Conservation (phyloP, 2,888 invertebrate genomes). For the Tetanocera ferruginea region DNA sequence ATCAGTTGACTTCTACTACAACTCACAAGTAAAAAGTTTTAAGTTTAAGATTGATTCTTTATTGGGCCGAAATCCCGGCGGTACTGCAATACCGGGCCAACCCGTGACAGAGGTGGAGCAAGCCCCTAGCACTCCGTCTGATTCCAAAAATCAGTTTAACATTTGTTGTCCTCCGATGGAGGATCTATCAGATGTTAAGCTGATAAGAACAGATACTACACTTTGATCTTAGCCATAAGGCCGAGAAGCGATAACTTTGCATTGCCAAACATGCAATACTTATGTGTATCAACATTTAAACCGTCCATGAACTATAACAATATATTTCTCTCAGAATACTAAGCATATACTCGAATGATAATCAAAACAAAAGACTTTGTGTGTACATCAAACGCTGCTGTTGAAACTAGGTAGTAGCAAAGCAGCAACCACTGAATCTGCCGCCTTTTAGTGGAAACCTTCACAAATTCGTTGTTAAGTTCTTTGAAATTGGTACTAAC, state of each 20-base stretch:
- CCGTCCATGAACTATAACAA: background rate
- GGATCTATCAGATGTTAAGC: slow-evolving; percentile 78
- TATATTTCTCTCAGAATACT: background rate
- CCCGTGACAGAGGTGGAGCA: slow-evolving; percentile 78
- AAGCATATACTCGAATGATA: background rate
- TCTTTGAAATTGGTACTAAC: too few relatives aligned
- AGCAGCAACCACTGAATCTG: too few relatives aligned
- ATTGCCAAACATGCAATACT: background rate
- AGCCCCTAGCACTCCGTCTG: slow-evolving; percentile 74
- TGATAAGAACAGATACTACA: slow-evolving; percentile 79
- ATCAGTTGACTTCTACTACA: too few relatives aligned
- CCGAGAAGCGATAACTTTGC: slow-evolving; percentile 66
- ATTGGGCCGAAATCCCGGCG: slow-evolving; percentile 39
- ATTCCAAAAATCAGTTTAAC: slow-evolving; percentile 74
- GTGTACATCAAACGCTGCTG: background rate
- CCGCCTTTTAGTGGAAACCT: too few relatives aligned
- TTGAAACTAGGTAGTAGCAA: too few relatives aligned
- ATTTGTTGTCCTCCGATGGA: slow-evolving; percentile 73
- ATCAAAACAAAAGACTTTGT: background rate
- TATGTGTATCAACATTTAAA: background rate
- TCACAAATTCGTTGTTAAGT: too few relatives aligned
- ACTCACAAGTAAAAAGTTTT: too few relatives aligned
- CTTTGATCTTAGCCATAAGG: slow-evolving; percentile 76
- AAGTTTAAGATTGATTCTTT: too few relatives aligned
- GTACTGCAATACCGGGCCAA: slow-evolving; percentile 74